A percentile compares a stretch with the other conserved stretches of the same genome.
These are phyloP conservation scores for Glaucomys volans DNA, from an alignment of 2,113 vertebrate species.

Conservation along the genomic window DNA sequence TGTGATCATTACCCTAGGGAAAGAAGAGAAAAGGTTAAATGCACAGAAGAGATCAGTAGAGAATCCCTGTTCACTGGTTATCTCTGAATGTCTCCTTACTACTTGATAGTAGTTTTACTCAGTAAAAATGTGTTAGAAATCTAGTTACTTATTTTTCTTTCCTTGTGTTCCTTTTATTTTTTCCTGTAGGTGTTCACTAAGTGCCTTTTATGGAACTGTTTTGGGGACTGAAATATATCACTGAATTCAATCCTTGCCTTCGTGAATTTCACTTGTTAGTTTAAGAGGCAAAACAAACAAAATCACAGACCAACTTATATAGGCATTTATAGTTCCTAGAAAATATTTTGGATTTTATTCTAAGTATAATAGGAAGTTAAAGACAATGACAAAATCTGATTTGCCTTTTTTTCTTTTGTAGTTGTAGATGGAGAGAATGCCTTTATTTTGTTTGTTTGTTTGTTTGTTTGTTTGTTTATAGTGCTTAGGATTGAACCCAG, in stretches of 20 bases:
- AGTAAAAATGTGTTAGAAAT: neutral
- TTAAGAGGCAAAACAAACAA: neutral
- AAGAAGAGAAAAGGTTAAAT: neutral
- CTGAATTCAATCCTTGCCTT: slow-evolving; percentile 8
- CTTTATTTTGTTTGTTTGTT: too few species aligned
- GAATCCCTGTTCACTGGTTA: neutral
- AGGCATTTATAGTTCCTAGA: slow-evolving; percentile 4
- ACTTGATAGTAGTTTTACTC: neutral
- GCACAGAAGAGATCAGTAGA: neutral
- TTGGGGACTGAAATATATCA: neutral
- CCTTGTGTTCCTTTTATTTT: neutral
- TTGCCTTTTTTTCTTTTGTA: neutral
- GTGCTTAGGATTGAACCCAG: too few species aligned
- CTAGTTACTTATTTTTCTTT: neutral
- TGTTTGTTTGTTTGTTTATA: too few species aligned
- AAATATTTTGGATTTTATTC: slow-evolving; percentile 45
- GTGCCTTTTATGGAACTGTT: neutral
- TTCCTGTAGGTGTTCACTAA: neutral
- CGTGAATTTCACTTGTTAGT: slow-evolving; percentile 1
- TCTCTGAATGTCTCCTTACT: neutral
- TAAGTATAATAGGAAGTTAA: neutral
- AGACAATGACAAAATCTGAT: neutral
- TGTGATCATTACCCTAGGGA: neutral
- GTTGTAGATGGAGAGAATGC: too few species aligned
- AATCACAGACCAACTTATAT: neutral